Base-by-base conservation (phyloP, 2,888 invertebrate genomes). In the Sarcophaga subvicina region DNA sequence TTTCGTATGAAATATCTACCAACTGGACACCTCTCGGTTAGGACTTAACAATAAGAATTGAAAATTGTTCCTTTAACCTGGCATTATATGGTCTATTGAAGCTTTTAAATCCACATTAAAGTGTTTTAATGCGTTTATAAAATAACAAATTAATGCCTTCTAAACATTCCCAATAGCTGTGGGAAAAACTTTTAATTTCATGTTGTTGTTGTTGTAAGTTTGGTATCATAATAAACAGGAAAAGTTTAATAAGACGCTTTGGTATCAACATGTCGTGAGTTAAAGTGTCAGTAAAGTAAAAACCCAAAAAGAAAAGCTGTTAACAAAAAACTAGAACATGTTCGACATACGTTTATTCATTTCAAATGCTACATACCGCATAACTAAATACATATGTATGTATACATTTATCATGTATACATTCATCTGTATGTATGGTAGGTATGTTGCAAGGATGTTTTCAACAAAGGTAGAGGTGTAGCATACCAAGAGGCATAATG, bases 251-350 rank as follows among this genome's bases (percentile, higher is more conserved):
- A 54, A 37, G 37, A 37, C 37, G 8, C 37, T 54, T 14, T 17
- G 17, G 12, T 54, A 17, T 54, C 88, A 89, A 91, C 89, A 91
- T 90, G 90, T 80, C 77, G 83, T 86, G 69, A 54, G 76, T 79
- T 86, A 64, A 87, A 83, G 75, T 88, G 45, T 10, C 59, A 66
- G 11, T 27, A 14, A 49, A 60, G 49, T 10, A 60, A 47, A 62
- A 14, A 4, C 17, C 25, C 62, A 47, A 25, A 69, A 75, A 82
- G 25, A 22, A 80, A 76, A 66, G 27, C 25, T 64, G 5, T 71
- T 47, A 64, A 60, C 27, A 2, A 27, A 73, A 20, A 73, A 20
- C 37, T 69, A 63, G 11, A 45, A 78, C 59, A 80, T 71, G 67
- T 80, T 71, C 69, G 73, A 22, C 64, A 67, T 25, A 72, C 64